Base-by-base conservation (phyloP, 92 coral and sea anemone species). In the Isaurus tuberculatus region DNA sequence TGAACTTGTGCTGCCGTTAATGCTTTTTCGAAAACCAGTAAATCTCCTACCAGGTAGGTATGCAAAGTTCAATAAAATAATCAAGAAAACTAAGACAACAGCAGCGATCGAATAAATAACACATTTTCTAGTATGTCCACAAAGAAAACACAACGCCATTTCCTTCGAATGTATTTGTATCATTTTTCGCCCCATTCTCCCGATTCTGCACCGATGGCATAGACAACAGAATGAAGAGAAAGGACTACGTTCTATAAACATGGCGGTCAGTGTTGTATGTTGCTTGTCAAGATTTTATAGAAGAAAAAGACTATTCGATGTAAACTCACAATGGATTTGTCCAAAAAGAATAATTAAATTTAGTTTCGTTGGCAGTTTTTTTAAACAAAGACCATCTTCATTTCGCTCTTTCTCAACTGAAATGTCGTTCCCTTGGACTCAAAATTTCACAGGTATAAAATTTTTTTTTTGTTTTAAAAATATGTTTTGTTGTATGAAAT, bases 1-100 rank as follows among this genome's bases (percentile, higher is more conserved):
- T 23, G 42, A 23, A 57, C 70, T 77, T 16, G 49, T 60, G 46
- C 70, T 77, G 23, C 17, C 27, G 49, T 77, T 77, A 9, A 77
- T 77, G 36, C 58, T 37, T 19, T 36, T 77, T 14, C 70, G 17
- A 36, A 77, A n/a, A n/a, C n/a, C 55, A 57, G 55, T 58, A 22
- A 77, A 77, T 55, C 82, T 77, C 23, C 82, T 77, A 51, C 82
- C 82, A 6, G 82, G 82, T 34, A 77, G 82, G 58, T 77, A 77
- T 3, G 82, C 67, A 58, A 77, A 77, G 11, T 77, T 77, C 49
- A 77, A 58, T 19, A 77, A 77, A 20, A 77, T 34, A n/a, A 77
- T 57, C 36, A 77, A 58, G 8, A 57, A 77, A 77, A 58, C 30
- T 25, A 77, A 33, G 32, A 77, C 36, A 55, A 77, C 82, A 57